These are phyloP conservation scores for Lanius collurio DNA, from an alignment of 2,113 vertebrate genomes.

Conservation along the genomic window DNA sequence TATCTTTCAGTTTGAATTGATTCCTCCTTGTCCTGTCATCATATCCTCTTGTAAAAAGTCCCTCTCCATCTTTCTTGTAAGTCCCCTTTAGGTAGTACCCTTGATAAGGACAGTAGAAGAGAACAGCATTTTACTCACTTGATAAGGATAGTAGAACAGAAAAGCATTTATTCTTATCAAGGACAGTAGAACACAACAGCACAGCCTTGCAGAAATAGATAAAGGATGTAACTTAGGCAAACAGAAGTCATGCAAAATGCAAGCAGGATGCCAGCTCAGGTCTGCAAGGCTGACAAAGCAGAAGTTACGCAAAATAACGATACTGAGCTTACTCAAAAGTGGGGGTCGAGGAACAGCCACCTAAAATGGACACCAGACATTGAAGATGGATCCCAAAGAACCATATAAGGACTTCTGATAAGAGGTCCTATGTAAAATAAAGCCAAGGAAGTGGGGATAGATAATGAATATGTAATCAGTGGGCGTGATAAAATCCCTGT, in stretches of 20 bases:
- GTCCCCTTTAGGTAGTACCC: not conserved
- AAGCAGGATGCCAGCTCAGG: not conserved
- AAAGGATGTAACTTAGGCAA: not conserved
- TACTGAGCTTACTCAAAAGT: accelerated
- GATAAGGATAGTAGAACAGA: not conserved
- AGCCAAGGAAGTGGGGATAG: not conserved
- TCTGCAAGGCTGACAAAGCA: not conserved
- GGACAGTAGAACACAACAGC: not conserved
- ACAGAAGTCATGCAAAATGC: not conserved
- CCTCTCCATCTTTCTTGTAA: not conserved
- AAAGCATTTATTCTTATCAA: not conserved
- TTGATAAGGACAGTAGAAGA: not conserved
- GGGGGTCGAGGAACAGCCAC: not conserved
- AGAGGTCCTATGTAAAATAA: not conserved
- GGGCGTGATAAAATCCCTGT: not conserved
- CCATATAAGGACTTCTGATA: not conserved
- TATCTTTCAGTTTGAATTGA: not conserved
- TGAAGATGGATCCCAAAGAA: not conserved
- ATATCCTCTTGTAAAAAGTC: not conserved
- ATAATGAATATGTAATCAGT: not conserved
- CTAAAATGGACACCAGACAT: not conserved
- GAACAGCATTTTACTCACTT: not conserved
- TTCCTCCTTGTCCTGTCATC: not conserved
- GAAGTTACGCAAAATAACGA: not conserved
- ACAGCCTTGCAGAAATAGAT: not conserved